phyloP scores from a whole-genome alignment of 2,113 vertebrate species.

The Chlamydotis undulata region DNA sequence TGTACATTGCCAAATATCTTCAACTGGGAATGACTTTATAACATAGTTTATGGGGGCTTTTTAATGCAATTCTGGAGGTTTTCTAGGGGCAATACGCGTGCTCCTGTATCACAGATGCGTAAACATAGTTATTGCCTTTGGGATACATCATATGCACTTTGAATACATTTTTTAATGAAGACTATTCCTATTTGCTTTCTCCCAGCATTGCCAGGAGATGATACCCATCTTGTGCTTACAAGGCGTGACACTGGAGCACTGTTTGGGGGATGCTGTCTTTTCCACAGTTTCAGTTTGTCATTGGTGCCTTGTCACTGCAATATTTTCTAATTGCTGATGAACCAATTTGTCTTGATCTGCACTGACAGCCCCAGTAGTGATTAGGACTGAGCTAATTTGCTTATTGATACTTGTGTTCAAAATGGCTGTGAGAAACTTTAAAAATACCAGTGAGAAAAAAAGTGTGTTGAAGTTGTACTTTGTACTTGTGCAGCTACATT shows the following conservation, averaged over 20 bases:
- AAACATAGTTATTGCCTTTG: not conserved
- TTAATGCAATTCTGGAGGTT: not conserved
- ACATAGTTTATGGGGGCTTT: not conserved
- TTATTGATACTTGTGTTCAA: not conserved
- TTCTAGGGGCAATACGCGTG: not conserved
- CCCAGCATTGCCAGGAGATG: not conserved
- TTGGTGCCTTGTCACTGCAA: not conserved
- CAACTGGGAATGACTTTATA: not conserved
- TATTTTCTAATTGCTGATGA: not conserved
- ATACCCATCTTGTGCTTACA: not conserved
- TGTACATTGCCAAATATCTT: not conserved
- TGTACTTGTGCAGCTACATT: not conserved
- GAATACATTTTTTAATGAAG: not conserved
- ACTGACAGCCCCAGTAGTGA: not conserved
- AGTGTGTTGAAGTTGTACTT: not conserved
- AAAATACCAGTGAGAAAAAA: not conserved
- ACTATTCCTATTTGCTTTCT: not conserved
- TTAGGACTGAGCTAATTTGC: not conserved
- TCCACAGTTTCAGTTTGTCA: not conserved
- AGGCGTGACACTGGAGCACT: not conserved
- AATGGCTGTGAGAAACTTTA: not conserved
- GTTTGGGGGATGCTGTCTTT: not conserved
- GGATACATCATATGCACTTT: not conserved
- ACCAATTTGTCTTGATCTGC: not conserved
- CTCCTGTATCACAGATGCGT: not conserved